phyloP scores from a whole-genome alignment of 2,888 invertebrate species.

The Tenthredo scrophulariae region DNA sequence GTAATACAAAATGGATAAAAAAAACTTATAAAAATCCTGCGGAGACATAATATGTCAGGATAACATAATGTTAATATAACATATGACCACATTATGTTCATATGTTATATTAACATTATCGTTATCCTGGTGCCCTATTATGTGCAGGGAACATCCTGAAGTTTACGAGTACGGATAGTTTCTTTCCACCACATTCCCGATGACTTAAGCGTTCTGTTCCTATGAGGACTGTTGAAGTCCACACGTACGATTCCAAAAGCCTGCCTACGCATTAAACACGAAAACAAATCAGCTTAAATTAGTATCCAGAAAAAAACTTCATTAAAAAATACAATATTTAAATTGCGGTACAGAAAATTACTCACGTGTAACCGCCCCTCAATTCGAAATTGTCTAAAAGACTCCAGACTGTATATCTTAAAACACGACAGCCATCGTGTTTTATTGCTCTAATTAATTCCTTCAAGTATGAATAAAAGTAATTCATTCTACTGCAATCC shows the following conservation, averaged over 20 bases:
- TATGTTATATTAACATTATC: too few relatives aligned
- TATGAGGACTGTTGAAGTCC: neutral
- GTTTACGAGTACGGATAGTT: neutral
- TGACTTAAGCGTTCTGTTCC: neutral
- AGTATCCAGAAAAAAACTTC: neutral
- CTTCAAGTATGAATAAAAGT: slow-evolving; percentile 7
- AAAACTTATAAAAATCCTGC: too few relatives aligned
- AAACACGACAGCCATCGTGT: slow-evolving; percentile 63
- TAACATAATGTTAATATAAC: too few relatives aligned
- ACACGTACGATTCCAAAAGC: neutral
- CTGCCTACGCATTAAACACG: neutral
- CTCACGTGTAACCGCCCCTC: slow-evolving; percentile 73
- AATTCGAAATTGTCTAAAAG: slow-evolving; percentile 78
- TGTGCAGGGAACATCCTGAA: neutral
- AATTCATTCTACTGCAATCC: neutral
- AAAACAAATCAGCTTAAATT: neutral
- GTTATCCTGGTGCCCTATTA: too few relatives aligned
- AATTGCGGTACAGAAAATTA: neutral
- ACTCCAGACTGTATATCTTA: slow-evolving; percentile 58
- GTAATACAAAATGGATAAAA: too few relatives aligned
- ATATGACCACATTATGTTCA: too few relatives aligned
- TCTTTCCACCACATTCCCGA: neutral
- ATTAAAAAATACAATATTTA: too few relatives aligned
- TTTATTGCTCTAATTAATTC: slow-evolving; percentile 61
- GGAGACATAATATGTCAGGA: too few relatives aligned